A percentile compares a stretch with the other conserved stretches of the same genome.
phyloP scores from a whole-genome alignment of 2,888 invertebrate genomes.

The Acanthococcus lagerstroemiae region DNA sequence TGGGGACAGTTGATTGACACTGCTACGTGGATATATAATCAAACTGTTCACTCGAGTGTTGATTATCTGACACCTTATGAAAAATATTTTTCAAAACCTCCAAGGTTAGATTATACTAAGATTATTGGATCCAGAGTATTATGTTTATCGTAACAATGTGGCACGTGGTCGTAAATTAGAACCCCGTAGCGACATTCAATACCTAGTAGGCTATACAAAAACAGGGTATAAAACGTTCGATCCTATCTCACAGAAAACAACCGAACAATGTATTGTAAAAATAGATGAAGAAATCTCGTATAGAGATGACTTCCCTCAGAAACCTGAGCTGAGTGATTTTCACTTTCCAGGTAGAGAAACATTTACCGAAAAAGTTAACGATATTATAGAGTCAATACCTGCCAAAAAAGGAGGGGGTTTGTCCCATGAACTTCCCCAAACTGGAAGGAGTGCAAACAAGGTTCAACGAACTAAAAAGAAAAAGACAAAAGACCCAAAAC shows the following conservation, averaged over 20 bases:
- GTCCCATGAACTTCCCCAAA: not conserved
- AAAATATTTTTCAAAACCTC: not conserved
- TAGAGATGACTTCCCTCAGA: not conserved
- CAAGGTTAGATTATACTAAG: not conserved
- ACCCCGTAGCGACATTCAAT: not conserved
- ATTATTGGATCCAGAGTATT: not conserved
- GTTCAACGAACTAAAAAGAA: not conserved
- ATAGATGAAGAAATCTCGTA: not conserved
- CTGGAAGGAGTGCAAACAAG: not conserved
- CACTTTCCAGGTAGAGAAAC: not conserved
- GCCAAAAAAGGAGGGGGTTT: not conserved
- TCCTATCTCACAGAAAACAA: not conserved
- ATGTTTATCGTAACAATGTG: not conserved
- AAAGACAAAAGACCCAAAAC: not conserved
- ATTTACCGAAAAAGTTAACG: not conserved
- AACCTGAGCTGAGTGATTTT: not conserved
- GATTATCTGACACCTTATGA: not conserved
- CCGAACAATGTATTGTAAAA: not conserved
- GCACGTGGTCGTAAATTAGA: not conserved
- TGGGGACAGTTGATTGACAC: not conserved
- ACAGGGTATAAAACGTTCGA: not conserved
- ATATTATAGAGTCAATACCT: not conserved
- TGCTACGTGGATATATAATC: not conserved
- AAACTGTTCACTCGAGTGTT: not conserved
- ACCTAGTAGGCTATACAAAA: not conserved